Evolutionary conservation across 1,140 invertebrate genomes (phyloP), one percentile per base, ranked within the genome.

Genomic region (Brachionus rubens): DNA sequence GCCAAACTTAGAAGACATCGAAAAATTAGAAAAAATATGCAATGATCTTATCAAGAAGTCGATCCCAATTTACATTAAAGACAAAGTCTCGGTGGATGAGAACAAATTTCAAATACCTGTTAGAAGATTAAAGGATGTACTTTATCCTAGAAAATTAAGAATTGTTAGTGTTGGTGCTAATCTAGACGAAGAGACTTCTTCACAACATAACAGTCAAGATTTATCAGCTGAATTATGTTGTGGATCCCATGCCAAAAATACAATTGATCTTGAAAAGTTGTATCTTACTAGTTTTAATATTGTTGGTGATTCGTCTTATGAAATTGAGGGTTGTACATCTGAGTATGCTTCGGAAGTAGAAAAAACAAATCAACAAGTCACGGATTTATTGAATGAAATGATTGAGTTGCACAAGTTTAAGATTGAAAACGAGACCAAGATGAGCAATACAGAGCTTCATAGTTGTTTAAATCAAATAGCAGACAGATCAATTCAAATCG

Each of bases 221-320:
- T 19, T 36, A 9, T 75, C 72, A 9, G 48, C 26, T 30, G 72
- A 75, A 33, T 41, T 75, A 16, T 75, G 72, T 46, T 75, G 72
- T 54, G 72, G 72, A 3, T 50, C 72, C 5, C 72, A 75, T 75
- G 72, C 21, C 7, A 16, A 19, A 16, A 33, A 36, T n/a, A 75
- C 72, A 46, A 16, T 9, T 30, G 40, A 56, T 26, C 12, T 75
- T 10, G 16, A 75, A 12, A 16, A 56, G 14, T 26, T 75, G 41
- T 26, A 9, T 9, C 54, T 75, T 10, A 48, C 30, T 41, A 7
- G 54, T n/a, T 72, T 72, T 36, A 72, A 50, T 54, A 33, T 50
- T 24, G 68, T 72, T 0, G 68, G 68, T 1, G 68, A 72, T 30
- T 72, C 68, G 30, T 72, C 68, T 72, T 72, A 50, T 54, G 68